Conservation (phyloP, 1,140 invertebrate genomes). For the Zaprionus inermis region DNA sequence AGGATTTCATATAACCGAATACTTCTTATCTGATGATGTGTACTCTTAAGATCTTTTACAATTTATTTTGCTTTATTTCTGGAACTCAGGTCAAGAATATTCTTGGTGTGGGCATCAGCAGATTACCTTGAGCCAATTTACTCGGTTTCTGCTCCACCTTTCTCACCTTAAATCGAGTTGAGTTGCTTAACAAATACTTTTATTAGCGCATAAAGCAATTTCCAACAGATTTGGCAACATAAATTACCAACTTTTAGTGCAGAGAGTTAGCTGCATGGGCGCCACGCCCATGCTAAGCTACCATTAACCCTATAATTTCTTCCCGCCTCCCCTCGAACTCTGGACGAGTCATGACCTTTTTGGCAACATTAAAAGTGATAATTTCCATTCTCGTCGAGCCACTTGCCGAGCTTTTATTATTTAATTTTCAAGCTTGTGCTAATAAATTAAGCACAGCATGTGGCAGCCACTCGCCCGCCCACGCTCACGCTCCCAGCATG, state of each 20-base stretch:
- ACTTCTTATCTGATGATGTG: too few relatives aligned
- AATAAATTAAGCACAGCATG: constrained; percentile 74
- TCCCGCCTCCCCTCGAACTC: background rate
- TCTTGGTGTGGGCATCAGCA: background rate
- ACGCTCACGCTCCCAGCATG: constrained; percentile 25
- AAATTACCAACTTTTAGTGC: constrained; percentile 62
- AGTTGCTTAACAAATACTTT: constrained; percentile 51
- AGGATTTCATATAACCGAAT: background rate
- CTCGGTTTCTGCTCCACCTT: background rate
- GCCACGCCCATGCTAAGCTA: constrained; percentile 49
- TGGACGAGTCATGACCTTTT: constrained; percentile 76
- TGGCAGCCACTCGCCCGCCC: constrained; percentile 32
- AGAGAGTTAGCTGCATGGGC: constrained; percentile 41
- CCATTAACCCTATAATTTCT: constrained; percentile 6
- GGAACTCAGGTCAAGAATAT: background rate
- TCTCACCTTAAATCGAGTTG: constrained; percentile 57
- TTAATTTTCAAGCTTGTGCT: constrained; percentile 70
- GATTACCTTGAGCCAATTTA: constrained; percentile 10
- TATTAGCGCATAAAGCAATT: constrained; percentile 72
- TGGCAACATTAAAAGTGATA: constrained; percentile 80
- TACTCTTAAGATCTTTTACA: background rate
- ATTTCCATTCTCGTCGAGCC: constrained; percentile 64
- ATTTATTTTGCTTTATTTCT: background rate
- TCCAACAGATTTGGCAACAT: constrained; percentile 71
- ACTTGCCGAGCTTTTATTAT: constrained; percentile 77